Conservation (phyloP, 2,113 vertebrate species). For the Dipodomys ordii region DNA sequence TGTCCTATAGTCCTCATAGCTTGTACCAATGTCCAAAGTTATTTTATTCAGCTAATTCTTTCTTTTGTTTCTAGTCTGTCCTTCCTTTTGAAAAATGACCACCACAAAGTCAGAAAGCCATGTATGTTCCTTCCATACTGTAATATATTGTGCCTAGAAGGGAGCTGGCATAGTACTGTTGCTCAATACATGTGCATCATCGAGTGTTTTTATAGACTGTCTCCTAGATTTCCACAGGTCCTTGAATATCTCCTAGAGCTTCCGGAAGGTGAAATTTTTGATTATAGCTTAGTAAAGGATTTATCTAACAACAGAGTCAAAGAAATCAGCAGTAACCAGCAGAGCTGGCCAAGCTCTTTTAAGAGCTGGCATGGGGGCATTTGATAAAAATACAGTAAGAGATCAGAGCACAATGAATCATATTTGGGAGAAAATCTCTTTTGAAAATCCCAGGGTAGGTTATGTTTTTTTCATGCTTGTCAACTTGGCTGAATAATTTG, state of each 20-base stretch:
- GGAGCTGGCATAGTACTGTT: not conserved
- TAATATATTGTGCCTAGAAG: not conserved
- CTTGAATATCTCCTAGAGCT: not conserved
- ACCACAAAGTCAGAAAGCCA: not conserved
- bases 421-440: slow-evolving; percentile 75
- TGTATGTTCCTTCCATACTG: not conserved
- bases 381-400: slow-evolving; percentile 59
- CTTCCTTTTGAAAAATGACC: not conserved
- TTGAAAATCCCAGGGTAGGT: slow-evolving; percentile 68
- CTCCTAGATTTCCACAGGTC: not conserved
- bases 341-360: slow-evolving; percentile 62
- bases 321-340: slow-evolving; percentile 42
- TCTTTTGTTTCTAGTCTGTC: not conserved
- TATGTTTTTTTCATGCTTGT: slow-evolving; percentile 78
- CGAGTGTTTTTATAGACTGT: not conserved
- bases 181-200: not conserved
- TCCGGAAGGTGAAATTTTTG: slow-evolving; percentile 49
- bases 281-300: slow-evolving; percentile 2
- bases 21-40: not conserved
- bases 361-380: slow-evolving; percentile 60
- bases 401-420: slow-evolving; percentile 71
- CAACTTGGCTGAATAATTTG: slow-evolving; percentile 78
- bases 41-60: not conserved
- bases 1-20: not conserved
- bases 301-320: slow-evolving; percentile 59